These are phyloP conservation scores for Esox lucius DNA, from an alignment of 2,797 vertebrate genomes.

Conservation along the genomic window DNA sequence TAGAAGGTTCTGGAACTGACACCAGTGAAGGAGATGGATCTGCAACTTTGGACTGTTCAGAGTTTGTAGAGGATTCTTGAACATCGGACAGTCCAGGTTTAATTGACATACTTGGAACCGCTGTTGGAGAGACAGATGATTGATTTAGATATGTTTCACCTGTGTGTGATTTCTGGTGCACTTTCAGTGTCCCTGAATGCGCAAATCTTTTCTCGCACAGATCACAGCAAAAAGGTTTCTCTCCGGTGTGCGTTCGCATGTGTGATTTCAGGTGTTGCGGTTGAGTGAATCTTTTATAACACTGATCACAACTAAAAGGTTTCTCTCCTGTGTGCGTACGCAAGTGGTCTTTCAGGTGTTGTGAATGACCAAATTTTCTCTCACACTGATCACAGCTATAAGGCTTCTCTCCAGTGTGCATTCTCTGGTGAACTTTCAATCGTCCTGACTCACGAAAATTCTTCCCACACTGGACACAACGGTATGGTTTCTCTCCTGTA, in stretches of 20 bases:
- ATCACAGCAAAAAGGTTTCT: not conserved
- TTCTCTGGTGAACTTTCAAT: conserved; percentile 1
- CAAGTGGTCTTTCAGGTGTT: not conserved
- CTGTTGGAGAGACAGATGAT: not conserved
- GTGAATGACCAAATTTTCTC: not conserved
- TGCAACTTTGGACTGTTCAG: not conserved
- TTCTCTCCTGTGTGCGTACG: not conserved
- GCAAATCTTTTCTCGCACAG: not conserved
- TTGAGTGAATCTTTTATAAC: not conserved
- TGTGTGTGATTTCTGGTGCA: not conserved
- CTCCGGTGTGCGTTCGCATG: not conserved
- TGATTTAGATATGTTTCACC: not conserved
- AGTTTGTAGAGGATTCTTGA: not conserved
- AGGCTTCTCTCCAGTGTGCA: conserved; percentile 1
- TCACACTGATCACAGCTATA: not conserved
- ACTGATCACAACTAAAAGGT: not conserved
- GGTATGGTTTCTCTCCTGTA: not conserved
- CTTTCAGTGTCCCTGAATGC: not conserved
- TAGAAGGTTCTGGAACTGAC: not conserved
- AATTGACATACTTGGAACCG: not conserved
- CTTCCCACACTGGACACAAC: not conserved
- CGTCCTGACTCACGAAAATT: not conserved
- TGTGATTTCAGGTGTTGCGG: not conserved
- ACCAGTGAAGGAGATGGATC: not conserved
- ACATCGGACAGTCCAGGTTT: not conserved